Evolutionary conservation across 2,113 vertebrate genomes (phyloP).

Genomic region (Leptocoma aspasia): DNA sequence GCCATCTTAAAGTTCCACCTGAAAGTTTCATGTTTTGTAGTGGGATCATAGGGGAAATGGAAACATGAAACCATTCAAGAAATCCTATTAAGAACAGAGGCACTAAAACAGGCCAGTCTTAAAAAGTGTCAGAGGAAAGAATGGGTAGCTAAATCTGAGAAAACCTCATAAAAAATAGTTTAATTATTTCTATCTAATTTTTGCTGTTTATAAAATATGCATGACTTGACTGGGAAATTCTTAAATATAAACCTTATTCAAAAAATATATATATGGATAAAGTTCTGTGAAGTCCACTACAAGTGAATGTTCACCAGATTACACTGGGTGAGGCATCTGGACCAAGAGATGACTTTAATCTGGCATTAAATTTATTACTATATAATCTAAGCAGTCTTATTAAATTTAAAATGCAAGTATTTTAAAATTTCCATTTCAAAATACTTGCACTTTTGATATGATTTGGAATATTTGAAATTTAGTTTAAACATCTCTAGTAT

Average conservation of each 20-base stretch:
- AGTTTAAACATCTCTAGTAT: neutral
- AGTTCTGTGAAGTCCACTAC: neutral
- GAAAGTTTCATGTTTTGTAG: neutral
- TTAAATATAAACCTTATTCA: neutral
- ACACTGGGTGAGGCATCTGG: neutral
- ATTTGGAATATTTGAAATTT: neutral
- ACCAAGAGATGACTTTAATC: neutral
- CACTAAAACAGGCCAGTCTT: neutral
- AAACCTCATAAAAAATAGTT: neutral
- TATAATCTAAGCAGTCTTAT: neutral
- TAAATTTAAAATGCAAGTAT: neutral
- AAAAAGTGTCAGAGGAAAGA: neutral
- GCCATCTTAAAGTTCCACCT: neutral
- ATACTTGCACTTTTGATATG: neutral
- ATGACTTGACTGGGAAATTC: neutral
- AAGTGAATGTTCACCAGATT: neutral
- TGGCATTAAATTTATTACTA: neutral
- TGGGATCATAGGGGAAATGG: neutral
- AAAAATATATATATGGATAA: neutral
- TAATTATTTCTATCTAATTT: neutral
- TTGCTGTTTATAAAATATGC: neutral
- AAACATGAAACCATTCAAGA: neutral
- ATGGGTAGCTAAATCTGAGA: neutral
- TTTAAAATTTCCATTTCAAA: neutral
- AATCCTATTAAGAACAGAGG: neutral